Conservation (phyloP, 1,140 invertebrate species). For the Ceratina japonica region DNA sequence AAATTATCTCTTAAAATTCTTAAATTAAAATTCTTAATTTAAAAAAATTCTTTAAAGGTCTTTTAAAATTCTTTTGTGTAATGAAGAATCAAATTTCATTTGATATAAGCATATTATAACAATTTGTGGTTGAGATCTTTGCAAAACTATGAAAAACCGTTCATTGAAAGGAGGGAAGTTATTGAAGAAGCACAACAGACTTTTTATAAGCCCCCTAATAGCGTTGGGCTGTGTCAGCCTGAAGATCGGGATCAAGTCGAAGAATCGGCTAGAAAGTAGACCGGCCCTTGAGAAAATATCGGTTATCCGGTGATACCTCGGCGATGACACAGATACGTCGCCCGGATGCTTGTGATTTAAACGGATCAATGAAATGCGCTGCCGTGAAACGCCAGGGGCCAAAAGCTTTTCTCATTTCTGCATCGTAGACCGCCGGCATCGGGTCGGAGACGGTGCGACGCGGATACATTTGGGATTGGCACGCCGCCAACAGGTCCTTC, state of each 20-base stretch:
- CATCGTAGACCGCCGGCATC: constrained; percentile 17
- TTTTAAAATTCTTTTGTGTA: too few relatives aligned
- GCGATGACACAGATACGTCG: constrained; percentile 6
- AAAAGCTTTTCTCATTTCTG: constrained; percentile 36
- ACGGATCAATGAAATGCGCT: constrained; percentile 35
- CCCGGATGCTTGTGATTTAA: constrained; percentile 24
- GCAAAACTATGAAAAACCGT: too few relatives aligned
- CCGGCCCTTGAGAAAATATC: background rate
- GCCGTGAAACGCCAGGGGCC: constrained; percentile 14
- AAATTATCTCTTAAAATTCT: too few relatives aligned
- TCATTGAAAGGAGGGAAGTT: too few relatives aligned
- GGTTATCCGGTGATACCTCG: background rate
- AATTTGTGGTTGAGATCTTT: too few relatives aligned
- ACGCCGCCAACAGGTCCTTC: constrained; percentile 30
- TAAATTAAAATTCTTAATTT: too few relatives aligned
- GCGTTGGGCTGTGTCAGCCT: too few relatives aligned
- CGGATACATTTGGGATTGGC: constrained; percentile 35
- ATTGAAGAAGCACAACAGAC: too few relatives aligned
- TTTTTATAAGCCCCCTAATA: too few relatives aligned
- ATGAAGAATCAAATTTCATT: too few relatives aligned
- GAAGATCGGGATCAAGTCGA: background rate
- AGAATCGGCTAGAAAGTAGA: background rate
- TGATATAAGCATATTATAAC: too few relatives aligned
- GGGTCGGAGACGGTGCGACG: constrained; percentile 5
- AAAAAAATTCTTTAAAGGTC: too few relatives aligned